Conservation (phyloP, 2,797 vertebrate genomes). For the Siniperca obscura region DNA sequence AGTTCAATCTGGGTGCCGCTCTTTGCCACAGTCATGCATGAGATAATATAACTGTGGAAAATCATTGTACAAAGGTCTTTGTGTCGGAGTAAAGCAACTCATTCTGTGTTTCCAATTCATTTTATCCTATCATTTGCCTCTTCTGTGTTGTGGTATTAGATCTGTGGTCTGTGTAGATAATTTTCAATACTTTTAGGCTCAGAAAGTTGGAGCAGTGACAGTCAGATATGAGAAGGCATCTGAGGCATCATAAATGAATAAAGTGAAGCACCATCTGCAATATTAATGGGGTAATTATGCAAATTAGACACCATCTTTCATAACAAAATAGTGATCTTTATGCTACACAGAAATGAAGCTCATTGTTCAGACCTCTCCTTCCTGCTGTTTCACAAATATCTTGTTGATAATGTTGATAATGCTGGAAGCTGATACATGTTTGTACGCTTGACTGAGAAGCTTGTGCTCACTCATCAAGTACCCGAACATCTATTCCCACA, state of each 20-base stretch:
- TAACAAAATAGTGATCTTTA: slow-evolving; percentile 41
- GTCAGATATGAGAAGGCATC: slow-evolving; percentile 35
- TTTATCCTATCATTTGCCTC: slow-evolving; percentile 20
- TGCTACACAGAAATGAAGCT: slow-evolving; percentile 41
- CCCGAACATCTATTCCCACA: slow-evolving; percentile 17
- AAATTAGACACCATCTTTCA: slow-evolving; percentile 60
- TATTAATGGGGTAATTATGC: slow-evolving; percentile 62
- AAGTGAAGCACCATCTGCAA: slow-evolving; percentile 48
- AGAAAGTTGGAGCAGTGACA: slow-evolving; percentile 16
- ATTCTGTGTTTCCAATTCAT: slow-evolving; percentile 43
- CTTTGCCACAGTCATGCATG: slow-evolving; percentile 4
- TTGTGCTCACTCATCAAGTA: slow-evolving; percentile 35
- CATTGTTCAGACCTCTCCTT: slow-evolving; percentile 39
- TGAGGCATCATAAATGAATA: slow-evolving; percentile 42
- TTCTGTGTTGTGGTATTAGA: slow-evolving; percentile 17
- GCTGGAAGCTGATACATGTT: slow-evolving; percentile 24
- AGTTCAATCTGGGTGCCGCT: neutral
- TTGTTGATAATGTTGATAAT: slow-evolving; percentile 22
- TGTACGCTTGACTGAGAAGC: slow-evolving; percentile 23
- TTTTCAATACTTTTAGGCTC: slow-evolving; percentile 32
- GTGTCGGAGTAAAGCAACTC: slow-evolving; percentile 26
- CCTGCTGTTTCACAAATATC: slow-evolving; percentile 53
- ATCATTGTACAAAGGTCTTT: slow-evolving; percentile 19
- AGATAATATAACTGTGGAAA: slow-evolving; percentile 25
- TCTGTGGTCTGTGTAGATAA: slow-evolving; percentile 16